Percentiles rank a stretch among this genome's conserved stretches.
These are phyloP conservation scores for Smithornis capensis DNA, from an alignment of 2,113 vertebrate genomes.

Conservation along the genomic window DNA sequence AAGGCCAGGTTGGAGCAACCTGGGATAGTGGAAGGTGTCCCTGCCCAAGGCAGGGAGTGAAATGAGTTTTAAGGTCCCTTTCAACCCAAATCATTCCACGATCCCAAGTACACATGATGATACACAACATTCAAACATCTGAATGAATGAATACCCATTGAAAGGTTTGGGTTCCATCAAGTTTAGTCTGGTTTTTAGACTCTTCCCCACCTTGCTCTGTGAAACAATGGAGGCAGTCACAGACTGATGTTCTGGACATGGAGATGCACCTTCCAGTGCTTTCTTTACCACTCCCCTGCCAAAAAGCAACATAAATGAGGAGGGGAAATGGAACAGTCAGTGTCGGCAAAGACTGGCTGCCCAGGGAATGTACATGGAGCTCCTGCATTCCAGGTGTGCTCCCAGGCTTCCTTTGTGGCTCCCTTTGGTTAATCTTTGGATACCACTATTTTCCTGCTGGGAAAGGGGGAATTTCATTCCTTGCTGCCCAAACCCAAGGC, in stretches of 20 bases:
- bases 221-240: fast-evolving
- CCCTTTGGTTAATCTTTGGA: not conserved
- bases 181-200: not conserved
- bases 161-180: not conserved
- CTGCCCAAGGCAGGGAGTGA: fast-evolving
- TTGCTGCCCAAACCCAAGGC: not conserved
- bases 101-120: not conserved
- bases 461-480: not conserved
- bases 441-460: not conserved
- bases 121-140: not conserved
- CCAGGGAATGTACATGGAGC: fast-evolving
- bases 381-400: not conserved
- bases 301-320: fast-evolving
- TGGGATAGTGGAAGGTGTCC: not conserved
- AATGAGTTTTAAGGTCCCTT: not conserved
- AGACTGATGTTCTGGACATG: not conserved
- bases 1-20: not conserved
- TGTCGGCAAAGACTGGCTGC: not conserved
- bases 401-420: not conserved
- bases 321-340: not conserved
- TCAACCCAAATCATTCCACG: no score
- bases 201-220: not conserved
- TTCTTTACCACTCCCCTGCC: not conserved
- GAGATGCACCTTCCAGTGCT: not conserved
- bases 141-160: not conserved